Base-by-base conservation (phyloP, 2,113 vertebrate genomes). In the Poecilia latipinna region DNA sequence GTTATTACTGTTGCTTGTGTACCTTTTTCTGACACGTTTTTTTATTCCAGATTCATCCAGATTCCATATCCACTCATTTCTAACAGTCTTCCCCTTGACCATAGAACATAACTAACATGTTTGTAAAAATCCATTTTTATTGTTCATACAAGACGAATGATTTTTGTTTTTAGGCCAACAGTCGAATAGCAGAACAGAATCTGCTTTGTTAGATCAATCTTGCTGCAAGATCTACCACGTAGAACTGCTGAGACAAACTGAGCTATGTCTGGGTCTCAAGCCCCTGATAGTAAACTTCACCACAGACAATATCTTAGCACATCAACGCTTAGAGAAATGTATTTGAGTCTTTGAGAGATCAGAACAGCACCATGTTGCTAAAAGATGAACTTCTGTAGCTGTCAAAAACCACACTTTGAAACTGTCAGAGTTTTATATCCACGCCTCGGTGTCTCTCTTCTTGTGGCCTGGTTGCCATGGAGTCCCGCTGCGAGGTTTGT, bases 221-320 rank as follows among this genome's bases (percentile, higher is more conserved):
- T 31, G 17, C 13, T 22, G 28, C 8, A 15, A 15, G 17, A 10
- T 1, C 29, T 28, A 65, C 19, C 13, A 32, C 11, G 19, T 29
- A 54, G 28, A 61, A 67, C 32, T 12, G 11, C 8, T 29, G 71
- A 78, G 67, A 33, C 28, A 24, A 64, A 29, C 44, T 83, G 44
- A 39, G 22, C 60, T 12, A 5, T 10, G 3, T 12, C 31, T 42
- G 13, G 4, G 42, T 1, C 4, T 12, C 29, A 37, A 10, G 8
- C 48, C 4, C 48, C 24, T 51, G 2, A 54, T 10, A 54, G 51
- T 54, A 24, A 24, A 54, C 51, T 54, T 22, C 51, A 54, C 22
- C 51, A n/a, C 51, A 24, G 22, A 54, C 8, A n/a, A 22, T 6
- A 54, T 54, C 22, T 24, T 3, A 6, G 8, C 19, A 8, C 8